Conservation (phyloP, 2,888 invertebrate genomes). For the Patella depressa region DNA sequence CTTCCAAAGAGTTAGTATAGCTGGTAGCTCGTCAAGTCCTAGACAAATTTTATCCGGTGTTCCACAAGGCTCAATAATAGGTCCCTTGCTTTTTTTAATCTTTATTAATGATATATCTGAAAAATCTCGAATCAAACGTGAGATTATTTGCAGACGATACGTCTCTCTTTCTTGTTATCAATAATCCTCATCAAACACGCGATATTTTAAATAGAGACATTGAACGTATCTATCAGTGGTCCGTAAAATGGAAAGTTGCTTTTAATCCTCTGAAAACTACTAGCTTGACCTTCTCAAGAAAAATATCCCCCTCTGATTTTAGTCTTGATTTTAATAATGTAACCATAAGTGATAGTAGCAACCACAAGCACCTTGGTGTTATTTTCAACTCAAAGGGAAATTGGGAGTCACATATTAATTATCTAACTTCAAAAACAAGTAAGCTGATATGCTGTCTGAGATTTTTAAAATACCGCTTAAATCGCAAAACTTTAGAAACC, state of each 20-base stretch:
- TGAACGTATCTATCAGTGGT: background rate
- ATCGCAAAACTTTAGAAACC: background rate
- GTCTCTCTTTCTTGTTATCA: background rate
- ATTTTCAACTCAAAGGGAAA: too few species aligned
- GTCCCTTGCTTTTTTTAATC: background rate
- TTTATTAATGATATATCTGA: background rate
- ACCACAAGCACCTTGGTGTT: too few species aligned
- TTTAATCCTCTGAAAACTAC: background rate
- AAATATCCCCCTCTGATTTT: background rate
- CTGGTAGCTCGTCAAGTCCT: background rate
- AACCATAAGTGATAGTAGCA: background rate
- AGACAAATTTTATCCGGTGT: background rate
- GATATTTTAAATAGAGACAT: background rate
- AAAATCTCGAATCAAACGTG: background rate
- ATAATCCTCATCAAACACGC: too few species aligned
- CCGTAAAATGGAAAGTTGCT: background rate
- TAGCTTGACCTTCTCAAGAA: background rate
- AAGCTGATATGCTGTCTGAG: constrained; percentile 1
- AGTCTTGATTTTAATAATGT: background rate
- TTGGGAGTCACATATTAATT: too few species aligned
- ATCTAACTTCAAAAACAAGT: background rate
- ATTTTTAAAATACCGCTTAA: background rate
- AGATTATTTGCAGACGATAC: background rate
- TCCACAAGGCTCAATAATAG: background rate
- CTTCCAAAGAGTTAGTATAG: background rate